A percentile compares a stretch with the other conserved stretches of the same genome.
phyloP scores from a whole-genome alignment of 2,888 invertebrate genomes.

The Oscheius sp. region DNA sequence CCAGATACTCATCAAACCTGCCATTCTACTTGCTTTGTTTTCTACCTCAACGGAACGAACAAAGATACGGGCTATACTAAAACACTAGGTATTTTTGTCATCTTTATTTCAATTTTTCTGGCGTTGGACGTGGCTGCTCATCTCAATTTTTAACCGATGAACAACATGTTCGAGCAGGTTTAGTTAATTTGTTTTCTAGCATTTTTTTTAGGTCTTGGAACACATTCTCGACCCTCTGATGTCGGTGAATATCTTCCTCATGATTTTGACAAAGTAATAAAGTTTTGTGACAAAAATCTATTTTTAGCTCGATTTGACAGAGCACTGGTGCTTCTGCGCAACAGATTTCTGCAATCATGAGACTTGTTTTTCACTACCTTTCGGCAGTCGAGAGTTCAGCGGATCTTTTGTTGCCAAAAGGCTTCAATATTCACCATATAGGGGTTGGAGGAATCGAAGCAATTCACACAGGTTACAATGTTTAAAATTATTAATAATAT shows the following conservation, averaged over 20 bases:
- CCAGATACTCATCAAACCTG: constrained; percentile 50
- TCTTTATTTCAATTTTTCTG: constrained; percentile 33
- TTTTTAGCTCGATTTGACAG: constrained; percentile 59
- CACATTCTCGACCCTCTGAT: constrained; percentile 54
- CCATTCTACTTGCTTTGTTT: constrained; percentile 61
- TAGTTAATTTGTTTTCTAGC: too few species aligned
- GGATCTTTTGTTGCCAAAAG: constrained; percentile 50
- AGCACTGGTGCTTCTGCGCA: constrained; percentile 68
- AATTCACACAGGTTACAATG: constrained; percentile 30
- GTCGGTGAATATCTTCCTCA: constrained; percentile 60
- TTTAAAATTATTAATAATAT: neutral
- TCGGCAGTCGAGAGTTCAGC: constrained; percentile 47
- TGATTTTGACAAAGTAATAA: constrained; percentile 60
- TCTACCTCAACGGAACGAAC: constrained; percentile 63
- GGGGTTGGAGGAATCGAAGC: constrained; percentile 46
- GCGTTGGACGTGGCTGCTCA: constrained; percentile 63
- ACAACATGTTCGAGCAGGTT: constrained; percentile 63
- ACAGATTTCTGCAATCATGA: constrained; percentile 60
- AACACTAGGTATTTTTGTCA: constrained; percentile 41
- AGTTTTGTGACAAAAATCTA: neutral
- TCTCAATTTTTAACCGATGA: constrained; percentile 62
- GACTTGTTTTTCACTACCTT: constrained; percentile 45
- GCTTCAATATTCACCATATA: constrained; percentile 46
- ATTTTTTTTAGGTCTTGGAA: constrained; percentile 58
- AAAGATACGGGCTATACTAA: constrained; percentile 55